These are phyloP conservation scores for Psammodynastes pulverulentus DNA, from an alignment of 2,113 vertebrate genomes.

Conservation along the genomic window DNA sequence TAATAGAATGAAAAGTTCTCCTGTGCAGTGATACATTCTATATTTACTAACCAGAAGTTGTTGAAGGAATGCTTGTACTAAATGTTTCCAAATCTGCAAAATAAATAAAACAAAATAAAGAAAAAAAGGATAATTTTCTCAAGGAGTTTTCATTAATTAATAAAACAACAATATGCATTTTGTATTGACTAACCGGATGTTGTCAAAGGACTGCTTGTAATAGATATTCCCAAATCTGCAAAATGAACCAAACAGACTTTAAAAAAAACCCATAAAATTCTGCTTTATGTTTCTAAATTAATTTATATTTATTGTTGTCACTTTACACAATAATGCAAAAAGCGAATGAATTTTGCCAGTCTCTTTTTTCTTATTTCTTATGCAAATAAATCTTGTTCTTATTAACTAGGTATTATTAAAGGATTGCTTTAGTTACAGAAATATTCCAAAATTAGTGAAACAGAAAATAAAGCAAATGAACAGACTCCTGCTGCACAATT, in stretches of 20 bases:
- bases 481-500: background rate
- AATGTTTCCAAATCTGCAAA: background rate
- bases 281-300: background rate
- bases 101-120: background rate
- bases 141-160: background rate
- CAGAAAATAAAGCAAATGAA: background rate
- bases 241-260: background rate
- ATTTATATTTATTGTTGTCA: background rate
- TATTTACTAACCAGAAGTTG: constrained; percentile 4
- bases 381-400: background rate
- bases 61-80: background rate
- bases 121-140: background rate
- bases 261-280: background rate
- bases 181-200: background rate
- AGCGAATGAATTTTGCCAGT: background rate
- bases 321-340: background rate
- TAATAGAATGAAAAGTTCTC: background rate
- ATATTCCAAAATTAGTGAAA: background rate
- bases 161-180: background rate
- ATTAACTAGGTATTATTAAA: background rate
- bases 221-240: background rate
- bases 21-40: background rate
- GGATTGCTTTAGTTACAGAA: background rate
- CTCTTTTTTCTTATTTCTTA: background rate
- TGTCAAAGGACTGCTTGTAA: background rate